Base-by-base conservation (phyloP, 2,888 invertebrate species). In the Ophioninae sp. region DNA sequence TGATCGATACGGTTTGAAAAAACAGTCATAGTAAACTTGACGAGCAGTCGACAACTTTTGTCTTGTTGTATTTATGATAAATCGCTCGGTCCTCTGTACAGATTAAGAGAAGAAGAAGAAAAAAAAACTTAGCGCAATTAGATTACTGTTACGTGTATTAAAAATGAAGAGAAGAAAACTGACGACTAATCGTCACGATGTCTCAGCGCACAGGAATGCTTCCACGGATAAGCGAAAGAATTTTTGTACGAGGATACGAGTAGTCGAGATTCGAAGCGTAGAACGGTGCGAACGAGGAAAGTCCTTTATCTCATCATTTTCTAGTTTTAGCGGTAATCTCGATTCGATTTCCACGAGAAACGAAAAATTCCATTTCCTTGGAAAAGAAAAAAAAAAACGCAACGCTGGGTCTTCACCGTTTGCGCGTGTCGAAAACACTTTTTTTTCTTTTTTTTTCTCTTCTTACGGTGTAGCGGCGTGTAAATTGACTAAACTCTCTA, bases 121-220 rank as follows among this genome's bases (percentile, higher is more conserved):
- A 13, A 37, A 64, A 44, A 67, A 61, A 13, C 44, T 65, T 79
- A 75, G 74, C 59, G 22, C 44, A 63, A 65, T 73, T 79, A 79
- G 79, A 71, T 72, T 41, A 61, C 51, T 82, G 75, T 73, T 64
- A 61, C 20, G 56, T 71, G 65, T 64, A 39, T 6, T 73, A 73
- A 68, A 67, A 73, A 39, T 30, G 30, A 30, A 79, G 56, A 75
- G 64, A 64, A 39, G 17, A n/a, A 68, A 67, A 51, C 30, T 59
- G 83, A 77, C 63, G 71, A 73, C 37, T 63, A 76, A 73, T 80
- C 56, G 68, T 77, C 69, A 72, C 56, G 72, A 84, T 82, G 82
- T 81, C 67, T 85, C 84, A 84, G 81, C 83, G 85, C 86, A 85
- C 85, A 84, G 73, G 73, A 73, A 83, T 81, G 69, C 82, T 79